Base-by-base conservation (phyloP, 1,140 invertebrate genomes). In the Drosophila littoralis region DNA sequence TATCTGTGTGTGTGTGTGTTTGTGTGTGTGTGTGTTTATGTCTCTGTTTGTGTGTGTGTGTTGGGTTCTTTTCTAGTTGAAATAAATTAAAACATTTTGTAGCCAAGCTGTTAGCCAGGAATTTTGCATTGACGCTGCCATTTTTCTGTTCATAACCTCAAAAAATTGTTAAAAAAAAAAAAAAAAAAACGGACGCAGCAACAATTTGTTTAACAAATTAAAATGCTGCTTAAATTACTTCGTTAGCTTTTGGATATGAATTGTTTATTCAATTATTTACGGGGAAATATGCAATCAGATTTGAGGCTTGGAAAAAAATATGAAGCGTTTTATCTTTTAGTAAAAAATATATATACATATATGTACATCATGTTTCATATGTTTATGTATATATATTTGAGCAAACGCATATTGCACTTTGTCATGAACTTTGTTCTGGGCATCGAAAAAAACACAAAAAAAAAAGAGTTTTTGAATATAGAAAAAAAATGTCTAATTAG, bases 331-430 rank as follows among this genome's bases (percentile, higher is more conserved):
- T 48, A 70, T 46, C 36, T 52, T 28, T 28, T 28, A 4, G 22
- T 28, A 1, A 9, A 40, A 46, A 73, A 65, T 52, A 45, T 36
- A 12, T 57, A 17, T 48, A 12, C 17, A 33, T 36, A 48, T 35
- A 42, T 36, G 35, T 42, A 42, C 50, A 13, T 45, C n/a, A n/a
- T n/a, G n/a, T n/a, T n/a, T n/a, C n/a, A 51, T 33, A 43, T 32
- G 12, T 45, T 46, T 32, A 13, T 59, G 35, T 43, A 42, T 28
- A 17, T 42, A 22, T 60, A 40, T 40, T 69, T 55, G 63, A 64
- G 51, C 51, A 73, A 81, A 86, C 78, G 73, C 76, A 88, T 88
- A 88, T 88, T 88, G 83, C 83, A 88, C 83, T 79, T 81, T 75
- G 50, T 74, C 65, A 58, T 72, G 83, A 88, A 88, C 83, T 88